Evolutionary conservation across 2,888 invertebrate genomes (phyloP), one percentile per base, ranked within the genome.

Genomic region (Chloroclystis v-ata): DNA sequence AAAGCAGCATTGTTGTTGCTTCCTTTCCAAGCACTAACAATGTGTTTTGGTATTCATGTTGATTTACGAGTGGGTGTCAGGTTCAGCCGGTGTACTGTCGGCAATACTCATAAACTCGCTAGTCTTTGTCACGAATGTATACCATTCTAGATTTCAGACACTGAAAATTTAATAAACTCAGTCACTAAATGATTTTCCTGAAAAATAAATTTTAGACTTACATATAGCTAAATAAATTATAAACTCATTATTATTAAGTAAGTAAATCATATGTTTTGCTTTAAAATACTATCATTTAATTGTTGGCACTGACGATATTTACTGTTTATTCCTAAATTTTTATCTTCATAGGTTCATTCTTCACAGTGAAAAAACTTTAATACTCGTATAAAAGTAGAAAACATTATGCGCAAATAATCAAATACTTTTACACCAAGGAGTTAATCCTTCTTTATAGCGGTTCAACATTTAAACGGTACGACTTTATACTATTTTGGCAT

Each of bases 61-160:
- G 70, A 70, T 69, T 62, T 71, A 67, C 61, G 62, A 51, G 50
- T 45, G 42, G 56, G 52, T 59, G 72, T 69, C 63, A 67, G 51
- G 56, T 40, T 57, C 67, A 69, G 59, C 63, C 58, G 67, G 63
- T 51, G 63, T 59, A 53, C 59, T 59, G 61, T 59, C 50, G 58
- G 49, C 50, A 38, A 30, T 42, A 48, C 49, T 50, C 46, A 28
- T 49, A 49, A 39, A 45, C 43, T 51, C 40, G 30, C 42, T 41
- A 25, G 24, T 40, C 28, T 39, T 48, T 47, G 32, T 33, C 16
- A 41, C 29, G 20, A 35, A 44, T 2, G 20, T 20, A 20, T 20
- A 20, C 40, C 43, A 48, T 35, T 37, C 16, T n/a, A 48, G 20
- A 20, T 20, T 20, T 20, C 20, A 20, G 20, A 20, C 20, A 20